Percentiles rank a stretch among this genome's conserved stretches.
Conservation (phyloP, 2,113 vertebrate genomes). For the Tretioscincus oriximinensis region DNA sequence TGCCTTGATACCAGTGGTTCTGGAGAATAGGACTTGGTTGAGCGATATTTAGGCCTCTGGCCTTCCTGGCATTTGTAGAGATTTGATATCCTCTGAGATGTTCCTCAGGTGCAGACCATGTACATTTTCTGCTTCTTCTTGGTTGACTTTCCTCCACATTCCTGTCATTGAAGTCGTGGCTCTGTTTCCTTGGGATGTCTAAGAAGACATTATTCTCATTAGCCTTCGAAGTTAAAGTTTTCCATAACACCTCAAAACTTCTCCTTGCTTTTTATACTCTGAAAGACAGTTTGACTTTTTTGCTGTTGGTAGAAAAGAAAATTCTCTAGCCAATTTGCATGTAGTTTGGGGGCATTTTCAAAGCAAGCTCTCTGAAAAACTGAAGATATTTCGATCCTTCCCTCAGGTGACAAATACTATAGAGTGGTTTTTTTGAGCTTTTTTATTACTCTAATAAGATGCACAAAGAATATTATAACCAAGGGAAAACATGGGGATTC, state of each 20-base stretch:
- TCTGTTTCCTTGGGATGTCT: constrained; percentile 8
- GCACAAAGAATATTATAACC: too few relatives aligned
- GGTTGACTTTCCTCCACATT: not conserved
- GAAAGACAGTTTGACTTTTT: not conserved
- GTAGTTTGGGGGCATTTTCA: not conserved
- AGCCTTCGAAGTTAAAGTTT: constrained; percentile 16
- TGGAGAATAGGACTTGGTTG: not conserved
- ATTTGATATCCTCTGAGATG: constrained; percentile 6
- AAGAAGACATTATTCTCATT: constrained; percentile 13
- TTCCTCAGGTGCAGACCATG: not conserved
- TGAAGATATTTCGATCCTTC: not conserved
- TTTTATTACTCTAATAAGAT: not conserved
- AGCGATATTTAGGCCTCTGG: not conserved
- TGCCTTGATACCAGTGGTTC: not conserved
- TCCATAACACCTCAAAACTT: not conserved
- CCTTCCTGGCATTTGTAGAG: not conserved
- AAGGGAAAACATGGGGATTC: not conserved
- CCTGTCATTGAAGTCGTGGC: rapidly evolving
- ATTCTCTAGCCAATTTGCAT: not conserved
- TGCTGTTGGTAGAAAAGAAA: not conserved
- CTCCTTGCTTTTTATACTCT: not conserved
- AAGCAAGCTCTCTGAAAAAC: not conserved
- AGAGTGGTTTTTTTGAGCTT: not conserved
- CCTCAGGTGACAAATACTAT: not conserved
- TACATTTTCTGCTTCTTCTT: constrained; percentile 21